Percentiles rank a stretch among this genome's conserved stretches.
Evolutionary conservation across 2,113 vertebrate genomes (phyloP).

Genomic region (Crotalus helleri): DNA sequence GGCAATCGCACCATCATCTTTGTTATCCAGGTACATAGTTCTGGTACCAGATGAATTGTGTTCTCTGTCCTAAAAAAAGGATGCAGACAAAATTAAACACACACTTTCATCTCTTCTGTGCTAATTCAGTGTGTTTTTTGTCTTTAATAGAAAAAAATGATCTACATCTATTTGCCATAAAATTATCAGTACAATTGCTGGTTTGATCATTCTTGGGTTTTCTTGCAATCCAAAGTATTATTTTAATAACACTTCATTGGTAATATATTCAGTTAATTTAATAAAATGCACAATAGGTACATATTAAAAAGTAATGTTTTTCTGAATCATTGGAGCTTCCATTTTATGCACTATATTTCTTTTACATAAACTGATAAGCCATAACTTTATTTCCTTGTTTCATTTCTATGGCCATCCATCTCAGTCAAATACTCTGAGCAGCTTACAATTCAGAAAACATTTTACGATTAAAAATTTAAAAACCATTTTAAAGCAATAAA

Average conservation of each 20-base stretch:
- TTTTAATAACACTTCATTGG: neutral
- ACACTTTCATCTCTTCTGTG: neutral
- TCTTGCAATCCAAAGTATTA: neutral
- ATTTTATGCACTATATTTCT: neutral
- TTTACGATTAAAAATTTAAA: neutral
- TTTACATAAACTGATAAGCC: neutral
- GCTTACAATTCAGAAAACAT: neutral
- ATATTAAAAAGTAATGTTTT: neutral
- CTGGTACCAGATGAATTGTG: neutral
- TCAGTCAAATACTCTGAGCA: neutral
- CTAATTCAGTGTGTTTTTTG: neutral
- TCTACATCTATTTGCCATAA: neutral
- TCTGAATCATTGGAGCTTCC: neutral
- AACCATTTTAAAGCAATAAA: neutral
- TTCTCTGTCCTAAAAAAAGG: constrained; percentile 43
- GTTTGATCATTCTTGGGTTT: neutral
- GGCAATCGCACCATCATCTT: constrained; percentile 55
- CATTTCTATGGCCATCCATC: neutral
- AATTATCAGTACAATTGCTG: neutral
- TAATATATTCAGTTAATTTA: neutral
- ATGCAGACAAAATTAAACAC: constrained; percentile 18
- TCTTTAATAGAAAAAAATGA: neutral
- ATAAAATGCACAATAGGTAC: neutral
- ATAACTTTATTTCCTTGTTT: neutral
- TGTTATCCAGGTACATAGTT: constrained; percentile 85